Conservation (phyloP, 35 echinoderm and acorn worm genomes). For the Stichopus chloronotus region DNA sequence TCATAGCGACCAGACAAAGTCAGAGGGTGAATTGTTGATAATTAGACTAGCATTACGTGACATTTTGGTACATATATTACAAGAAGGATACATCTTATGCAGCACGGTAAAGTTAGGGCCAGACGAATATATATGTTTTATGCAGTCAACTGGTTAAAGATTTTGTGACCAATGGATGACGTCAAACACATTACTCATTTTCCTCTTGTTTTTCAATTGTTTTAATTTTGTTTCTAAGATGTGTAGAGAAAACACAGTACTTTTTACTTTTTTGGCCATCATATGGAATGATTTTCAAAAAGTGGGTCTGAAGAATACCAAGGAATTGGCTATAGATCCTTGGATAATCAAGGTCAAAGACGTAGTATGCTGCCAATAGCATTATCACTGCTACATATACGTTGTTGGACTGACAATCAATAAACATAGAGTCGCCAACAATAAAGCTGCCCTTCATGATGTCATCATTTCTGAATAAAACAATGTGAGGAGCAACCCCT, state of each 20-base stretch:
- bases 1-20: too few species aligned
- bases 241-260: constrained; percentile 22
- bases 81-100: too few species aligned
- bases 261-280: constrained; percentile 54
- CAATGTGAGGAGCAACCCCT: neutral
- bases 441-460: neutral
- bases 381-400: constrained; percentile 21
- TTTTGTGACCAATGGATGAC: too few species aligned
- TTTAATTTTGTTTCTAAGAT: constrained; percentile 26
- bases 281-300: constrained; percentile 28
- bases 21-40: too few species aligned
- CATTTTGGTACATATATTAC: too few species aligned
- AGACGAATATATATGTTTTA: too few species aligned
- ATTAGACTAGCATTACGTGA: too few species aligned
- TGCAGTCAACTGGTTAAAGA: too few species aligned
- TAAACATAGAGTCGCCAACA: neutral
- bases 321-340: constrained; percentile 45
- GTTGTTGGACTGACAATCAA: constrained; percentile 26
- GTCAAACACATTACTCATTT: too few species aligned
- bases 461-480: neutral
- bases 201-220: neutral
- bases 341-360: constrained; percentile 49
- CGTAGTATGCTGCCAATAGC: constrained; percentile 37
- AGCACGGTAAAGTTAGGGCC: too few species aligned
- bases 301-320: constrained; percentile 50